Base-by-base conservation (phyloP, 2,797 vertebrate genomes). In the Coranthus polyacanthus region DNA sequence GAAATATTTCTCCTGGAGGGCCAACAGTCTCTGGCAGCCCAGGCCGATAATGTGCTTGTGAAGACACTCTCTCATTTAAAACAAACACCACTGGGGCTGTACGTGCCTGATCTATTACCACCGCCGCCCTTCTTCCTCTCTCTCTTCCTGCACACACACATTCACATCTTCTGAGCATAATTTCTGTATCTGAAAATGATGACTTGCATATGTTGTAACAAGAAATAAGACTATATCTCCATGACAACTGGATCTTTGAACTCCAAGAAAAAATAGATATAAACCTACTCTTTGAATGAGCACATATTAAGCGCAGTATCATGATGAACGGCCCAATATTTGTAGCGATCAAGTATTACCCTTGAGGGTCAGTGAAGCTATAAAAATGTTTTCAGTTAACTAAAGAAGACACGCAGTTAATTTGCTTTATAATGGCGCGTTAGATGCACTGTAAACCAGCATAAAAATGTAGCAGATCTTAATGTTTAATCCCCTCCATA, bases 1-100 rank as follows among this genome's bases (percentile, higher is more conserved):
- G 89, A 91, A 88, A 92, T 91, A 88, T 91, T 68, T 75, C 69
- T 77, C 83, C 86, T 87, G 53, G 67, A 77, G 77, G 86, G 82
- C 75, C 72, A 78, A 59, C 75, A 53, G 71, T 55, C 81, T 87
- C 68, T 68, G 83, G 80, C 75, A 86, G 83, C 77, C 63, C 80
- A 41, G 75, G 53, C 77, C 69, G 78, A 78, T 89, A 88, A 87
- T 89, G 81, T 68, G 68, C 82, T 84, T 76, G 73, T 81, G 83
- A 82, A 81, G 83, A 84, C 55, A 68, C 67, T 65, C 43, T 58
- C 79, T 87, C 82, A 75, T 89, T 89, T 88, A 80, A 85, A 87
- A 84, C 81, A 85, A 89, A 87, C 84, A 89, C 83, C 76, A 68
- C 53, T 18, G 77, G 76, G 81, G 72, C 57, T 49, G 44, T 70